Conservation (phyloP, 2,888 invertebrate species). For the Diachrysia chrysitis region DNA sequence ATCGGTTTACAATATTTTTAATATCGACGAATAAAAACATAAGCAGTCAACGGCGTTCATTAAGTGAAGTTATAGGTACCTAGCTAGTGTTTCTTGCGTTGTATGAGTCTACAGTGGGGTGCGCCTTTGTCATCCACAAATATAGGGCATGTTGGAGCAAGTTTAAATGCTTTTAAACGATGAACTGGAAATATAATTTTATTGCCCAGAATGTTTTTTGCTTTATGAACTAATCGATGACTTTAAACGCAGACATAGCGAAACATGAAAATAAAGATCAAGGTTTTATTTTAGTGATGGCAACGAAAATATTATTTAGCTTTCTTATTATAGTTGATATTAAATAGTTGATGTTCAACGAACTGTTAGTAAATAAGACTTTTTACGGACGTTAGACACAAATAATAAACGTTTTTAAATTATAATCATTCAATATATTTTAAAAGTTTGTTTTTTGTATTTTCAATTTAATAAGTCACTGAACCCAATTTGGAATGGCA, state of each 20-base stretch:
- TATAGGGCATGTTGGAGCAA: conserved; percentile 39
- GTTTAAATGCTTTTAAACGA: conserved; percentile 49
- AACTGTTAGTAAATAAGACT: not conserved
- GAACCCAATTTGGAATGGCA: not conserved
- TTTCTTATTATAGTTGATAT: not conserved
- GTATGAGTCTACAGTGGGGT: conserved; percentile 28
- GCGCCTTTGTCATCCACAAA: conserved; percentile 48
- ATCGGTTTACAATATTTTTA: conserved; percentile 11
- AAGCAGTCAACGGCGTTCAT: conserved; percentile 38
- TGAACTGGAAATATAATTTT: conserved; percentile 43
- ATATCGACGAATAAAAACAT: conserved; percentile 21
- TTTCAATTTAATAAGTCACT: not conserved
- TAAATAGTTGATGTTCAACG: not conserved
- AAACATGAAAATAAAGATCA: not conserved
- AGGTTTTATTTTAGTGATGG: not conserved
- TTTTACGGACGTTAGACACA: not conserved
- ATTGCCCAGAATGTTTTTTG: conserved; percentile 10
- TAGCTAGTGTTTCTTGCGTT: conserved; percentile 44
- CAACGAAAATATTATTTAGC: not conserved
- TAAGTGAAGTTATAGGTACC: conserved; percentile 45
- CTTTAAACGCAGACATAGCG: not conserved
- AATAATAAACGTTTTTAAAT: not conserved
- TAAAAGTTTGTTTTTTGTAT: not conserved
- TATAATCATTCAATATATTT: not conserved
- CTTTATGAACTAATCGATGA: conserved; percentile 5